phyloP scores from a whole-genome alignment of 2,113 vertebrate genomes.

The Irena cyanogastra region DNA sequence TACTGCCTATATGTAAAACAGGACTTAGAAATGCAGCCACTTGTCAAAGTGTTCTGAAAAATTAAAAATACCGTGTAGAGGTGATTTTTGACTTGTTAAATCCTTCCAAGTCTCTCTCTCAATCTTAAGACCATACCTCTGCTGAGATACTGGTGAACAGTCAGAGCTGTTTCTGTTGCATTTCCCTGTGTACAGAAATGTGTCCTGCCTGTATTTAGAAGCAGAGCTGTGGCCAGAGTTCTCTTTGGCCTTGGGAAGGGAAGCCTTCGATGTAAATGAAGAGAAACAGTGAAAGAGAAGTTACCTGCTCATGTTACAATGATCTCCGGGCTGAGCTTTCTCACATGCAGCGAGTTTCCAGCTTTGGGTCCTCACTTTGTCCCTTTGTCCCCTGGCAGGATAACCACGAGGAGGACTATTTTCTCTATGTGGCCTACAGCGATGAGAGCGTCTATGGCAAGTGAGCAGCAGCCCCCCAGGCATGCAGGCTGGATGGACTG shows the following conservation, averaged over 20 bases:
- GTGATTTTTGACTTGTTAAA: neutral
- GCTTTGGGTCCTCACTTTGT: neutral
- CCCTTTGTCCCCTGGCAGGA: slow-evolving; percentile 73
- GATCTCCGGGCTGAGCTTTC: neutral
- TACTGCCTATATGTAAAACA: neutral
- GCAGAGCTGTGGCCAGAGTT: neutral
- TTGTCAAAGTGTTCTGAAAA: neutral
- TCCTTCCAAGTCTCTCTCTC: neutral
- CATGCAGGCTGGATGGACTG: slow-evolving; percentile 40
- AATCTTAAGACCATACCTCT: neutral
- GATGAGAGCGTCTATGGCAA: slow-evolving; percentile 96
- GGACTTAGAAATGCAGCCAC: neutral
- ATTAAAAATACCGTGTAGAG: neutral
- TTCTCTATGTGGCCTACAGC: slow-evolving; percentile 98
- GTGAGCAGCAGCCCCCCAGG: slow-evolving; percentile 67
- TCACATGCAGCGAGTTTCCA: neutral
- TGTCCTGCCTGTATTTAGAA: neutral
- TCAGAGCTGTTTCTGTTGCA: neutral
- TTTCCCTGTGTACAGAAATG: neutral
- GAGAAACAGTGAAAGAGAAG: neutral
- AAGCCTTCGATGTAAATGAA: fast-evolving
- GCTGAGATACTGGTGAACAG: neutral
- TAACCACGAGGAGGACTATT: slow-evolving; percentile 96
- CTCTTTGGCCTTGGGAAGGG: neutral
- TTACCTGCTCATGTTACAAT: neutral